A percentile compares a stretch with the other conserved stretches of the same genome.
Conservation (phyloP, 2,113 vertebrate species). For the Stomatorhinus ivindoensis region DNA sequence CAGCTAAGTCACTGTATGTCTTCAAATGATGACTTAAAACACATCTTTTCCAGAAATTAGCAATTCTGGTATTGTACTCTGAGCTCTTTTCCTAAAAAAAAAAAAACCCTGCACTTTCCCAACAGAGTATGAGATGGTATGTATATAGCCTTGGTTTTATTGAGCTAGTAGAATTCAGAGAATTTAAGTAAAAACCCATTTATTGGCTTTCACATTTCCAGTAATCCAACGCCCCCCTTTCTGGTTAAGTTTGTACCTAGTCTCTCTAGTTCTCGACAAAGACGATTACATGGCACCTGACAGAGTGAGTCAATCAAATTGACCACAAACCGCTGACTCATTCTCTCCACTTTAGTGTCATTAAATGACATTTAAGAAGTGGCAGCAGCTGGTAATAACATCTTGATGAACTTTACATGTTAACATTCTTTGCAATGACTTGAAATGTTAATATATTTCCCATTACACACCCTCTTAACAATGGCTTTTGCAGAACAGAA, state of each 20-base stretch:
- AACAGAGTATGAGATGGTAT: no score
- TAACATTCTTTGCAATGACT: background rate
- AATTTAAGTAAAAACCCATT: background rate
- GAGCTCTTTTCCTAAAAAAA: no score
- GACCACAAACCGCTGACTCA: background rate
- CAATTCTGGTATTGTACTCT: no score
- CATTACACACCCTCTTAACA: background rate
- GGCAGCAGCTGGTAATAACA: background rate
- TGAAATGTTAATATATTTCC: background rate
- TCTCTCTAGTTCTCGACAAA: background rate
- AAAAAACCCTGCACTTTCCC: no score
- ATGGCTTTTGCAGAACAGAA: background rate
- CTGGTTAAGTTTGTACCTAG: background rate
- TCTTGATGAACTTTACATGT: background rate
- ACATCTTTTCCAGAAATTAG: no score
- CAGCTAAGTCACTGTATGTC: no score
- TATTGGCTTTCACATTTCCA: background rate
- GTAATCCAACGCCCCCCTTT: background rate
- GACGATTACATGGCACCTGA: background rate
- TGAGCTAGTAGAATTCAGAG: no score
- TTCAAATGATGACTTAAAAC: no score
- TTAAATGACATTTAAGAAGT: constrained; percentile 1
- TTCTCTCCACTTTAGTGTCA: background rate
- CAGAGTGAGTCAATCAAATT: background rate
- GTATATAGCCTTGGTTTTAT: no score